Base-by-base conservation (phyloP, 2,888 invertebrate species). In the Pyrrhia umbra region DNA sequence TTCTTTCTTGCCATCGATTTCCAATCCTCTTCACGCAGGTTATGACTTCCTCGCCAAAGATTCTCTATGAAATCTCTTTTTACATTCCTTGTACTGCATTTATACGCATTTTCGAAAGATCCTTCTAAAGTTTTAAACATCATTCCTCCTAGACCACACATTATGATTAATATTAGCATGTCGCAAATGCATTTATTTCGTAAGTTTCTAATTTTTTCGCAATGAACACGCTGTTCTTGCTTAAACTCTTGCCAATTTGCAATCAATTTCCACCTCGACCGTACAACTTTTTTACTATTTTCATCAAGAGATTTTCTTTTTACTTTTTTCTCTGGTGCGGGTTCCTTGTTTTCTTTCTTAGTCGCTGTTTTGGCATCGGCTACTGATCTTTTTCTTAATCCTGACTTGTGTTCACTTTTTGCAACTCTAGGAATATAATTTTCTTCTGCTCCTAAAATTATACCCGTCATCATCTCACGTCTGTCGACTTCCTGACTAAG, bases 21-120 rank as follows among this genome's bases (percentile, higher is more conserved):
- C 98, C 98, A 98, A 85, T 98, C 98, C 51, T 98, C 98, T 88
- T 98, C 98, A 57, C 97, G 96, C 91, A 98, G 92, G 84, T 97
- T 97, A 87, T 97, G 97, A 88, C 98, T 98, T 64, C 96, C 96
- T 55, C 96, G 95, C 98, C 98, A 98, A 42, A 98, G 95, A 68
- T 96, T 95, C 82, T 98, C 98, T 62, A 98, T 96, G 77, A 98
- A 98, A 88, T 98, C 97, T 5, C 98, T 95, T 85, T 98, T 98
- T 0, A 98, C 97, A 80, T 97, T 95, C 80, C 98, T 97, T 43
- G 98, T 97, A 8, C 98, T 97, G 85, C 98, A 98, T 92, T 98
- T 98, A 91, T 97, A 98, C 70, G 97, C 97, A 68, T 97, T 96
- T 85, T 98, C 98, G 80, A 98, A 97, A 1, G 97, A 96, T 2